Conservation (phyloP, 2,113 vertebrate species). For the Corydoras sp. region DNA sequence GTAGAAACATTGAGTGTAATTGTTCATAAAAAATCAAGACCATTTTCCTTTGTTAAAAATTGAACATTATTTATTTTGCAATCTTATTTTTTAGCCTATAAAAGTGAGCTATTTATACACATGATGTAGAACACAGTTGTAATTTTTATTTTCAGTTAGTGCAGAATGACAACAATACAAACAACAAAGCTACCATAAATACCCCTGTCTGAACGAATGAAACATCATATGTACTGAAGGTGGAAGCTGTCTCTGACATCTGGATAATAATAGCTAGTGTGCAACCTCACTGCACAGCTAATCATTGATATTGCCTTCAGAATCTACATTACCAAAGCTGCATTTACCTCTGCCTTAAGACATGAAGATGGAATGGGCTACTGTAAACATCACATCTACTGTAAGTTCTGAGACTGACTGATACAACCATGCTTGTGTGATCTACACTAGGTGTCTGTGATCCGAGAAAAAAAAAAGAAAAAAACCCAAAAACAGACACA, state of each 20-base stretch:
- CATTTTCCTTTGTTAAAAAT: conserved; percentile 34
- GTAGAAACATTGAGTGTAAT: too few species aligned
- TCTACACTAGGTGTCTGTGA: conserved; percentile 55
- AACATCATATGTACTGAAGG: conserved; percentile 1
- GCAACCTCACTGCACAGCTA: conserved; percentile 17
- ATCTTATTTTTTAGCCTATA: conserved; percentile 55
- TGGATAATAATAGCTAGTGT: neutral
- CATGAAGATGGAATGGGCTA: neutral
- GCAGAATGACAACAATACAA: conserved; percentile 25
- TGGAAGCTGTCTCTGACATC: conserved; percentile 7
- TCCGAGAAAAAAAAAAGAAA: conserved; percentile 39
- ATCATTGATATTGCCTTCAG: conserved; percentile 9
- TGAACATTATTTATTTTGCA: conserved; percentile 65
- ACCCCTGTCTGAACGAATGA: neutral
- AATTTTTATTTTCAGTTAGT: neutral
- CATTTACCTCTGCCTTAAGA: neutral
- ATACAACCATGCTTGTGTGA: conserved; percentile 60
- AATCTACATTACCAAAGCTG: neutral
- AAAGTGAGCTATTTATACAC: conserved; percentile 52
- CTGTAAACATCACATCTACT: conserved; percentile 19
- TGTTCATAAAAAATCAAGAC: neutral
- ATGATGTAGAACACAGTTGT: too few species aligned
- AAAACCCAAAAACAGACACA: too few species aligned
- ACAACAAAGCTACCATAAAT: conserved; percentile 22
- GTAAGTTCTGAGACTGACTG: conserved; percentile 49